A percentile compares a stretch with the other conserved stretches of the same genome.
These are phyloP conservation scores for Camponotus fellah DNA, from an alignment of 2,888 invertebrate genomes.

Conservation along the genomic window DNA sequence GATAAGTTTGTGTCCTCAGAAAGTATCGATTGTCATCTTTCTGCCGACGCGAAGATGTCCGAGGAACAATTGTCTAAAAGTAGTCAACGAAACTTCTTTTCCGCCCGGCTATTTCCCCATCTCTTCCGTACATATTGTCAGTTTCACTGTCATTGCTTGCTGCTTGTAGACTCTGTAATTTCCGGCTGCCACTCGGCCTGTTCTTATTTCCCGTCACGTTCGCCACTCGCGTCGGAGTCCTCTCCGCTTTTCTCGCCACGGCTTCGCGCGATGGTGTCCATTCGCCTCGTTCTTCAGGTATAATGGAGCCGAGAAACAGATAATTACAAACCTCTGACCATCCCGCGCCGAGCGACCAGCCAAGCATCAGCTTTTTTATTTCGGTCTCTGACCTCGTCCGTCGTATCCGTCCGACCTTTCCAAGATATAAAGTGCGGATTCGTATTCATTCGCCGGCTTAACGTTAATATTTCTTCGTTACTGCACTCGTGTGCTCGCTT, in stretches of 20 bases:
- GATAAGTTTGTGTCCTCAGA: neutral
- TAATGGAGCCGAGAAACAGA: slow-evolving; percentile 83
- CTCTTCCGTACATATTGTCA: slow-evolving; percentile 73
- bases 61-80: slow-evolving; percentile 49
- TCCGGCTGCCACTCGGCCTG: slow-evolving; percentile 83
- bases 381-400: slow-evolving; percentile 36
- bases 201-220: slow-evolving; percentile 85
- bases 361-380: slow-evolving; percentile 48
- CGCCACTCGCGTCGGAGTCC: slow-evolving; percentile 69
- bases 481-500: slow-evolving; percentile 3
- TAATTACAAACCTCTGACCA: slow-evolving; percentile 80
- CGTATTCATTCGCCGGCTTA: slow-evolving; percentile 50
- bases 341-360: slow-evolving; percentile 45
- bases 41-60: slow-evolving; percentile 25
- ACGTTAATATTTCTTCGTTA: slow-evolving; percentile 54
- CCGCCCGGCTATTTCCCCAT: slow-evolving; percentile 50
- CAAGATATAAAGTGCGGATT: slow-evolving; percentile 52
- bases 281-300: slow-evolving; percentile 73
- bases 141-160: slow-evolving; percentile 68
- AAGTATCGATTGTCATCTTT: slow-evolving; percentile 41
- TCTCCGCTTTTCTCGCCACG: slow-evolving; percentile 67
- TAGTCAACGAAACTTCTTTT: slow-evolving; percentile 56
- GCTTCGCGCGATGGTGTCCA: slow-evolving; percentile 35
- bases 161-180: slow-evolving; percentile 83
- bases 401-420: slow-evolving; percentile 9